Base-by-base conservation (phyloP, 2,113 vertebrate genomes). In the Dasyurus viverrinus region DNA sequence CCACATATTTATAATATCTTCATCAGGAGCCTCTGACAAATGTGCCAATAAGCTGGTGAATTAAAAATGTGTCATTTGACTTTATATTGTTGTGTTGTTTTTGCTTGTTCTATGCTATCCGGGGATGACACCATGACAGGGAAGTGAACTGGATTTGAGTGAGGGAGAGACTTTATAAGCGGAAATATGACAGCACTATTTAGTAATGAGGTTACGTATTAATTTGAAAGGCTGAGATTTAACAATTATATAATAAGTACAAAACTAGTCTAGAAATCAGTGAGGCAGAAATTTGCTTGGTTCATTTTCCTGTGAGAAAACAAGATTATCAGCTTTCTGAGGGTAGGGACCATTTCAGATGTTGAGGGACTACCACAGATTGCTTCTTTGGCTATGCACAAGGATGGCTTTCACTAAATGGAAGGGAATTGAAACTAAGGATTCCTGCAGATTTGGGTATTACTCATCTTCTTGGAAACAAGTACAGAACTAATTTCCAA, bases 191-290 rank as follows among this genome's bases (percentile, higher is more conserved):
- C 19, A 2, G 36, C 19, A 16, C 25, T 1, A 16, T 0, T 0
- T n/a, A 42, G 91, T 12, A 55, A 50, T 16, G 19, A 1, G 10
- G n/a, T 25, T 68, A 53, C 0, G 2, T 53, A 2, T 25, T 0
- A 50, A 42, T 46, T 27, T 0, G 0, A 11, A 9, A 68, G 27
- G 36, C 12, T 46, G 1, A 10, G 0, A 10, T 27, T 25, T 9
- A 2, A 26, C 36, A 90, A 12, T 19, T 8, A 3, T 14, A 0
- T 11, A 42, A 36, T 16, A 42, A 19, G 24, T 27, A 22, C 48
- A 54, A 53, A 93, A 36, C 53, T 30, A 27, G 26, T 11, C 36
- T 0, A 47, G 55, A 46, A 90, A 16, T 4, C 0, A 0, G 16
- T 84, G 68, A 84, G 2, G n/a, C 68, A 84, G 68, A 42, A n/a